Conservation (phyloP, 2,113 vertebrate species). For the Apistogramma diplotaenia region DNA sequence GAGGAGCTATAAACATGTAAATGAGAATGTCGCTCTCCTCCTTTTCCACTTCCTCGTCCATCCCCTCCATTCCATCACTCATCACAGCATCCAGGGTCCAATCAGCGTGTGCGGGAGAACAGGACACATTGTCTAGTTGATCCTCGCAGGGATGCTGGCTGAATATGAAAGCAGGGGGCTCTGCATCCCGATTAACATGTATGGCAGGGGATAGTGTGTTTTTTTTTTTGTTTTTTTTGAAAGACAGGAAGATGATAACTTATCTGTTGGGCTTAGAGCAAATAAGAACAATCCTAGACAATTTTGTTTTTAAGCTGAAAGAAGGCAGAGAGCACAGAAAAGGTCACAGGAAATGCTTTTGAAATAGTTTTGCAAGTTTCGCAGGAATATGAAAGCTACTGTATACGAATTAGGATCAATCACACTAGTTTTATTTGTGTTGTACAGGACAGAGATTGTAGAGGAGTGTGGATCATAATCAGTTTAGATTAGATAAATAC, state of each 20-base stretch:
- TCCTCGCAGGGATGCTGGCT: slow-evolving; percentile 38
- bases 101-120: slow-evolving; percentile 38
- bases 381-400: neutral
- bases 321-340: neutral
- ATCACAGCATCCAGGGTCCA: slow-evolving; percentile 26
- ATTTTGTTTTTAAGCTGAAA: neutral
- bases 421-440: neutral
- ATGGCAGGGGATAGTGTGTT: slow-evolving; percentile 2
- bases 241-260: slow-evolving; percentile 21
- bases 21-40: slow-evolving; percentile 58
- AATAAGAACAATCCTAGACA: neutral
- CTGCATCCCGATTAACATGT: slow-evolving; percentile 40
- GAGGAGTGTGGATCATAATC: neutral
- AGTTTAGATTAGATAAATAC: too few relatives aligned
- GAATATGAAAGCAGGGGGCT: slow-evolving; percentile 51
- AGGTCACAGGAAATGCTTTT: neutral
- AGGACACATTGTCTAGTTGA: slow-evolving; percentile 18
- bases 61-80: slow-evolving; percentile 58
- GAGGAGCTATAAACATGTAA: slow-evolving; percentile 78
- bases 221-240: neutral
- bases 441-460: neutral
- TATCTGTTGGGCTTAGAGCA: slow-evolving; percentile 4
- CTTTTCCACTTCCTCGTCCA: slow-evolving; percentile 17
- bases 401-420: neutral
- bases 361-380: neutral